Evolutionary conservation across 1,140 invertebrate species (phyloP).

Genomic region (Lysiphlebus fabarum): DNA sequence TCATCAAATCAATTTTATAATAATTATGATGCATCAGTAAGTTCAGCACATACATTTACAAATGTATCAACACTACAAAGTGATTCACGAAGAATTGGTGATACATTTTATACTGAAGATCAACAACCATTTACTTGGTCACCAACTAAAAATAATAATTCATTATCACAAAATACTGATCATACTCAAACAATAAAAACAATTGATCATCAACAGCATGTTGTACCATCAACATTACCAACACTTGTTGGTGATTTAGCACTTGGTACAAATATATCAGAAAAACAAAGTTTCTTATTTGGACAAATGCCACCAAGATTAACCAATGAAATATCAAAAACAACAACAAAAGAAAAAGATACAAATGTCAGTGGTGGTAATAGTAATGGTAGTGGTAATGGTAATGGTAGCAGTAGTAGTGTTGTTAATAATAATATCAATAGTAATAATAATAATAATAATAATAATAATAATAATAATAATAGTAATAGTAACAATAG

Average conservation of each 20-base stretch:
- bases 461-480: too few relatives aligned
- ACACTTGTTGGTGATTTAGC: conserved; percentile 62
- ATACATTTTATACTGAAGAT: conserved; percentile 51
- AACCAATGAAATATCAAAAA: conserved; percentile 39
- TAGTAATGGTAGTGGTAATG: too few relatives aligned
- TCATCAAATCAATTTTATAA: conserved; percentile 52
- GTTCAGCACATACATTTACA: conserved; percentile 40
- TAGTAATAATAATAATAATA: too few relatives aligned
- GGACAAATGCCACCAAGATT: conserved; percentile 38
- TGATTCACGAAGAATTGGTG: conserved; percentile 41
- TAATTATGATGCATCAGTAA: conserved; percentile 45
- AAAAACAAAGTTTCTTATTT: conserved; percentile 51
- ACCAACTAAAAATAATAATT: conserved; percentile 51
- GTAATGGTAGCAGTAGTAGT: too few relatives aligned
- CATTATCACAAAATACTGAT: conserved; percentile 43
- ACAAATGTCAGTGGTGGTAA: neutral
- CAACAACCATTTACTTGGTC: conserved; percentile 59
- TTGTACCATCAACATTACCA: conserved; percentile 57
- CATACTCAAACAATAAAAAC: conserved; percentile 40
- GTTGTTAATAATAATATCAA: too few relatives aligned
- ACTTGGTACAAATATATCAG: conserved; percentile 52
- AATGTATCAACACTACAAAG: conserved; percentile 46
- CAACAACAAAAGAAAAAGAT: conserved; percentile 41
- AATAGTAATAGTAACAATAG: neutral
- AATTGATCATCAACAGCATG: conserved; percentile 43